Evolutionary conservation across 2,113 vertebrate genomes (phyloP), one percentile per base, ranked within the genome.

Genomic region (Balaenoptera acutorostrata): DNA sequence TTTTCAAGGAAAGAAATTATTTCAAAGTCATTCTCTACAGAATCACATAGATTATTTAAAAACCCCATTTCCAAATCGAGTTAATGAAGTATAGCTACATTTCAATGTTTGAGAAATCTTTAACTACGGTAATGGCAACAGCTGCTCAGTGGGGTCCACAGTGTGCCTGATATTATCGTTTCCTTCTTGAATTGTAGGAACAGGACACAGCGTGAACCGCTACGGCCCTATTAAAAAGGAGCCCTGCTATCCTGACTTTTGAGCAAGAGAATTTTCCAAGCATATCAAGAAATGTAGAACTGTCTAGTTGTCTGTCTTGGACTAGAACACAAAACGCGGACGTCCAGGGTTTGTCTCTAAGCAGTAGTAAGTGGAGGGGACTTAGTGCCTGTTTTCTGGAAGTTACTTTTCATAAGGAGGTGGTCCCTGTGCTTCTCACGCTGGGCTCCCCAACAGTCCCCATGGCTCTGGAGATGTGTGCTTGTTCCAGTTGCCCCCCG

Each of bases 1-100:
- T 36, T 55, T 83, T 90, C 41, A 91, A 55, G 59, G 23, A 33
- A 83, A 92, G 49, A 81, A 77, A 63, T 81, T 8, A 39, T 75
- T 92, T 64, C 69, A 31, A 86, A 88, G 41, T 13, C 57, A 55
- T 55, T 66, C 57, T 46, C 41, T 21, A 89, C 59, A 74, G 82
- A 97, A 92, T 57, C 20, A n/a, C 33, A 63, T 8, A 29, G 5
- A 52, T 44, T 39, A 44, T 68, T 81, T 68, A 61, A 72, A 93
- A 74, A 41, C 4, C 25, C 21, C 78, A 15, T 66, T 46, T 80
- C 44, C 36, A 57, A 46, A 71, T 15, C 44, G 33, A 66, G 90
- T 59, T 64, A 44, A 75, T 2, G 52, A 20, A 2, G 12, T 9
- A 3, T 8, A n/a, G 77, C 29, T 55, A 36, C 2, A 46, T 49